phyloP scores from a whole-genome alignment of 2,113 vertebrate genomes.

The Grammomys surdaster region DNA sequence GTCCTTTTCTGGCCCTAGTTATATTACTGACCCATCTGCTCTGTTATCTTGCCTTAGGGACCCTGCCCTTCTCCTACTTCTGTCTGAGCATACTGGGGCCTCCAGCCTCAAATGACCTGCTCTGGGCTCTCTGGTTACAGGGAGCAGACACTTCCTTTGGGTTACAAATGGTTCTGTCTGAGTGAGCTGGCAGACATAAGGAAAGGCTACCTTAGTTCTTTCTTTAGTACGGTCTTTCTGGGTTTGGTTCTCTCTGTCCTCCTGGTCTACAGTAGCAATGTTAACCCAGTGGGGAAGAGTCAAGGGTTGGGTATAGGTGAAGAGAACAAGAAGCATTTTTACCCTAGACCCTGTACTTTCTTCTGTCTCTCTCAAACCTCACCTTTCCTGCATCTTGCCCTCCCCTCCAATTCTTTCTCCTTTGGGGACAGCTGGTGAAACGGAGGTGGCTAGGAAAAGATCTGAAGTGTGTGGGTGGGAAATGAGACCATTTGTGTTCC shows the following conservation, averaged over 20 bases:
- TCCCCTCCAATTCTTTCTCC: neutral
- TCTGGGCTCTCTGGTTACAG: constrained; percentile 52
- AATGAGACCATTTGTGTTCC: neutral
- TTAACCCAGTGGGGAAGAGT: neutral
- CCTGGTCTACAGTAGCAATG: constrained; percentile 15
- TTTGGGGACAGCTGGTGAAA: constrained; percentile 28
- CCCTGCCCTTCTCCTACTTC: neutral
- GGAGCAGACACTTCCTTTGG: constrained; percentile 54
- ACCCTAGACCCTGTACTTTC: neutral
- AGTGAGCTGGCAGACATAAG: neutral
- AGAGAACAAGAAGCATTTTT: neutral
- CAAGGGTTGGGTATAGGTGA: neutral
- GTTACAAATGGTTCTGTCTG: constrained; percentile 23
- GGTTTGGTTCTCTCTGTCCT: neutral
- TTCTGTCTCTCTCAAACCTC: neutral
- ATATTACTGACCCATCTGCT: neutral
- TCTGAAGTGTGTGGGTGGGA: neutral
- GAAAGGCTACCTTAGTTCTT: neutral
- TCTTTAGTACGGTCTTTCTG: neutral
- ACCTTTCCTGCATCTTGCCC: neutral
- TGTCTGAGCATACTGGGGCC: neutral
- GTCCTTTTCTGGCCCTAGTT: neutral
- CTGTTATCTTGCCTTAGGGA: neutral
- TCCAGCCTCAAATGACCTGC: constrained; percentile 61
- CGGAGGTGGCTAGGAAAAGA: constrained; percentile 30